A percentile compares a stretch with the other conserved stretches of the same genome.
Evolutionary conservation across 2,888 invertebrate genomes (phyloP).

Genomic region (Coenonympha arcania): DNA sequence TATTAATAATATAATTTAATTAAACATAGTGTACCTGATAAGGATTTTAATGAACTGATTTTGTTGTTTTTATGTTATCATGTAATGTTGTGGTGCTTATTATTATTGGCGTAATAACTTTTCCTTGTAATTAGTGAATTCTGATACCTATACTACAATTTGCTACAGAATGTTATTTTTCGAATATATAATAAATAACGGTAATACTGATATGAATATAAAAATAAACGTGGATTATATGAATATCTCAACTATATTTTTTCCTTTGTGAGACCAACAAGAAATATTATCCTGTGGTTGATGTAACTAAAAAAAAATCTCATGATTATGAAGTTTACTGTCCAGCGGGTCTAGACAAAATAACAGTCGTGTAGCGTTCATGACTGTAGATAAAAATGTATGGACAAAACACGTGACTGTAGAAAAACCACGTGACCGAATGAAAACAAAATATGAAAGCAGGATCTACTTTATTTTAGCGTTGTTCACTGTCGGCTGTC

Average conservation of each 20-base stretch:
- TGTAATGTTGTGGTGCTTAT: conserved; percentile 47
- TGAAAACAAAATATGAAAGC: too few relatives aligned
- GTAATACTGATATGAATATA: background rate
- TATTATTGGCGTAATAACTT: conserved; percentile 54
- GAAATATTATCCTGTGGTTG: too few relatives aligned
- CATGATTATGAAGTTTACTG: too few relatives aligned
- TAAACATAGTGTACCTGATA: conserved; percentile 12
- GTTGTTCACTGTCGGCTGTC: too few relatives aligned
- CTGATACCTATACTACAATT: conserved; percentile 9
- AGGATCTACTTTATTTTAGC: too few relatives aligned
- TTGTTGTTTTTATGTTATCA: conserved; percentile 24
- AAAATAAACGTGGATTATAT: background rate
- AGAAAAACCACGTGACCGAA: too few relatives aligned
- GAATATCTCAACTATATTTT: background rate
- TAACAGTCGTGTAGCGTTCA: too few relatives aligned
- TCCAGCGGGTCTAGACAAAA: too few relatives aligned
- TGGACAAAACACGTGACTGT: too few relatives aligned
- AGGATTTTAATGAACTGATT: conserved; percentile 20
- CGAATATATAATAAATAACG: background rate
- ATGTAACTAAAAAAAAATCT: too few relatives aligned
- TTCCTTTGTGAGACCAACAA: background rate
- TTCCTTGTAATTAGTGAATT: conserved; percentile 29
- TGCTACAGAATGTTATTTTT: conserved; percentile 4
- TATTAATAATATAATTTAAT: background rate
- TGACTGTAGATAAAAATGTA: too few relatives aligned